A percentile compares a stretch with the other conserved stretches of the same genome.
Evolutionary conservation across 2,888 invertebrate species (phyloP).

Genomic region (Myathropa florea): DNA sequence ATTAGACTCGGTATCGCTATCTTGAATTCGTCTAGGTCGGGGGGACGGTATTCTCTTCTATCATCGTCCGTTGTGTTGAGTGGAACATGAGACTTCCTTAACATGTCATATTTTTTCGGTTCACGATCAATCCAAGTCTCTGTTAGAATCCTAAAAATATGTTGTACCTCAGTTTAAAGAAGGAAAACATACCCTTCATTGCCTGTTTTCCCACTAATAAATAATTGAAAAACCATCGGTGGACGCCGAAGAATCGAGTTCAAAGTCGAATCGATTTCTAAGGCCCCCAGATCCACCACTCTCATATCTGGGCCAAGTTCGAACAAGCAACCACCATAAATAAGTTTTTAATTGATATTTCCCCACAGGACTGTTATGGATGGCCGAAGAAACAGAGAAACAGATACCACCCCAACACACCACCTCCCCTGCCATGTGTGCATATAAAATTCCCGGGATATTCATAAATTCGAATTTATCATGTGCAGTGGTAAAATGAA

Average conservation of each 20-base stretch:
- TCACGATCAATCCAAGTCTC: too few relatives aligned
- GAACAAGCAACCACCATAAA: not conserved
- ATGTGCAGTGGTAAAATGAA: not conserved
- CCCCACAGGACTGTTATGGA: not conserved
- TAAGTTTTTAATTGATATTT: not conserved
- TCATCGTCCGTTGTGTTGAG: too few relatives aligned
- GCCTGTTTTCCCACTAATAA: not conserved
- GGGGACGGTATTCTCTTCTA: too few relatives aligned
- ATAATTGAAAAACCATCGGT: not conserved
- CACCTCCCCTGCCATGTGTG: not conserved
- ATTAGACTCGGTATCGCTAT: too few relatives aligned
- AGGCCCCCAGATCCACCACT: not conserved
- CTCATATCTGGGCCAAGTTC: not conserved
- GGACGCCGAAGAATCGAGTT: not conserved
- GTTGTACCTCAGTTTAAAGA: too few relatives aligned
- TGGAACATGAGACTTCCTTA: too few relatives aligned
- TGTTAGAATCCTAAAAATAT: too few relatives aligned
- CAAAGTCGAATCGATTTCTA: not conserved
- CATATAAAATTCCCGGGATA: not conserved
- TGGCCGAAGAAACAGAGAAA: not conserved
- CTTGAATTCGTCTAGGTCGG: too few relatives aligned
- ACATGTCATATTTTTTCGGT: too few relatives aligned
- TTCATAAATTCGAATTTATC: not conserved
- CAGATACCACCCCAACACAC: not conserved
- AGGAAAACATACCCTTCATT: not conserved